Evolutionary conservation across 1,140 invertebrate species (phyloP), one percentile per base, ranked within the genome.

Genomic region (Drosophila punjabiensis): DNA sequence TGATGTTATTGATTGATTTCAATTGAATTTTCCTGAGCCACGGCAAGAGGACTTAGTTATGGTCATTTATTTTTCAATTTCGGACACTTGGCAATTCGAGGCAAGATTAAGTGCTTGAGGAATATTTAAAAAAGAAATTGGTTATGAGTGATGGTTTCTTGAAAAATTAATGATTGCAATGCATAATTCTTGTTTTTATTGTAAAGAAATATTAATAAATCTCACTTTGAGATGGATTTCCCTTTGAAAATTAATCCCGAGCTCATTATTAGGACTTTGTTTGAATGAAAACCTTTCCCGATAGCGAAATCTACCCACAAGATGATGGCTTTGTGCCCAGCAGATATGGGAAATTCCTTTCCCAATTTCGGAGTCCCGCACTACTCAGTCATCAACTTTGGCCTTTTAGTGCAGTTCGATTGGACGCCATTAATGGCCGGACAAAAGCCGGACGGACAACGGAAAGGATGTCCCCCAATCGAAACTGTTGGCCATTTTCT

Each of bases 401-500:
- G 50, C 68, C 48, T 56, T 71, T 69, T 28, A 71, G 65, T 33
- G 65, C 63, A 35, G 20, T 67, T 70, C 14, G 37, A 53, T 43
- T 43, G 20, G 33, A 11, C 18, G 20, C 65, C 68, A 69, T 71
- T 71, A 56, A 68, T 58, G 43, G 65, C 16, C n/a, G 10, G 30
- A 68, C 48, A 68, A 70, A 55, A 20, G 68, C 20, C 35, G 55
- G 55, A 58, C 20, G 20, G 33, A 37, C 14, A 20, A 33, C 30
- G 16, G 52, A 18, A 33, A 56, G 64, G 48, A 53, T 30, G 48
- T 56, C 68, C 39, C 39, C 64, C 65, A 71, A 69, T 71, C 65
- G 39, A 71, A 69, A 39, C 41, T 43, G 68, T 39, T 71, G 68
- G 39, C 68, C 64, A 71, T 71, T 71, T 71, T 71, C 20, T 71